Evolutionary conservation across 2,888 invertebrate species (phyloP), one percentile per base, ranked within the genome.

Genomic region (Chymomyza fuscimana): DNA sequence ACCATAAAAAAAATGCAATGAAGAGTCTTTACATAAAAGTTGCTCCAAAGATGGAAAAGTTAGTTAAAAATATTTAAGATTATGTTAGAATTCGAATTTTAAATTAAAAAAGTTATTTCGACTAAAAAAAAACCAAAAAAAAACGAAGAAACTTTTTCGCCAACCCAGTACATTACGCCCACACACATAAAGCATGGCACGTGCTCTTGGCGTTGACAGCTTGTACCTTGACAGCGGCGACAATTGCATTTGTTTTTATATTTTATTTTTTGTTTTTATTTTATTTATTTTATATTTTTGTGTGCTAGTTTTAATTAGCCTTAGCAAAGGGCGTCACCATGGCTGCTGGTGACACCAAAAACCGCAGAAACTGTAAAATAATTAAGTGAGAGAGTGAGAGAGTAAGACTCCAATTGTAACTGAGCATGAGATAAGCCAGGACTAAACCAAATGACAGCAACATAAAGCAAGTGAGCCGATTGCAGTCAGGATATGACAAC

Each of bases 221-320:
- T 72, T 68, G 60, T 69, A 64, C 58, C 77, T 74, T 63, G 70
- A 73, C 62, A 72, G 73, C 81, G 69, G 76, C 70, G 79, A 79
- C 79, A 82, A 85, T 82, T 85, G 82, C 83, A 82, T 82, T 82
- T 81, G 78, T 81, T 85, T 85, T 84, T 78, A 12, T 46, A 46
- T 46, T 46, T 12, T 12, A 46, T 46, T 46, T 46, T 46, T 4
- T 46, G 6, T 46, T 46, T 46, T 46, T 46, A 46, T 12, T 46
- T 46, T 12, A 12, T 46, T 46, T 46, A 4, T 12, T 12, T 46
- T 46, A 0, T 46, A 7, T 46, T 46, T 46, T 46, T 46, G 12
- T 46, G 12, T 46, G 40, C 7, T 46, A 46, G 79, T 82, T 82
- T 82, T 85, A 82, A 82, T 82, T 85, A 85, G 83, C 74, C 65